A percentile compares a stretch with the other conserved stretches of the same genome.
phyloP scores from a whole-genome alignment of 2,113 vertebrate genomes.

The Amblyopsis rosae region DNA sequence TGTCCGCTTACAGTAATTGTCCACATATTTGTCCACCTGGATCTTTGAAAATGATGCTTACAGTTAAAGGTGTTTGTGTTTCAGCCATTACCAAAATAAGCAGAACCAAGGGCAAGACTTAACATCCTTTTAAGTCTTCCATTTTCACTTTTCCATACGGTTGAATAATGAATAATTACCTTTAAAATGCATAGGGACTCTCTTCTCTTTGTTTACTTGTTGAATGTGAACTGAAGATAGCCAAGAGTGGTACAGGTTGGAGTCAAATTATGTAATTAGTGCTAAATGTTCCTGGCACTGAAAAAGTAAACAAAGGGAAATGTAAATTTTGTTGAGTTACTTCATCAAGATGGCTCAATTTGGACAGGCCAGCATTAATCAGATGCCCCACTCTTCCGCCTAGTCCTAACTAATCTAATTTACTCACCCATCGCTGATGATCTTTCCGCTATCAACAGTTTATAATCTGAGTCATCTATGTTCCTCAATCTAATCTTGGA shows the following conservation, averaged over 20 bases:
- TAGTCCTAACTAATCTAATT: constrained; percentile 67
- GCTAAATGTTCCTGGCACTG: neutral
- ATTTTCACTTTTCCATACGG: neutral
- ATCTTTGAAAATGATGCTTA: too few species aligned
- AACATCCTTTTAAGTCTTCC: neutral
- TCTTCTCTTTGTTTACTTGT: too few species aligned
- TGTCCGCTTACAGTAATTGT: too few species aligned
- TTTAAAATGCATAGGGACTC: too few species aligned
- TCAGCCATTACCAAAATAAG: too few species aligned
- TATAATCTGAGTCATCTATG: constrained; percentile 62
- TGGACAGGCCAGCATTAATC: constrained; percentile 56
- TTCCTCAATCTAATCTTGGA: constrained; percentile 54
- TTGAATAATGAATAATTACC: neutral
- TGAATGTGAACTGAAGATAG: neutral
- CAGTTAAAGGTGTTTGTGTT: too few species aligned
- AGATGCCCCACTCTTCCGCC: constrained; percentile 63
- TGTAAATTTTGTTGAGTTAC: constrained; percentile 43
- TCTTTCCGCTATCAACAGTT: constrained; percentile 72
- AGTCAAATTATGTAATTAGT: neutral
- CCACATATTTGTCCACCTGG: too few species aligned
- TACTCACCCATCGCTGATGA: constrained; percentile 66
- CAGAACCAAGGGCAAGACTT: too few species aligned
- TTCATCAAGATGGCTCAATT: constrained; percentile 45
- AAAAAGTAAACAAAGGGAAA: constrained; percentile 22
- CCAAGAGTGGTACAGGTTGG: neutral